Conservation (phyloP, 1,140 invertebrate genomes). For the Zaprionus ghesquierei region DNA sequence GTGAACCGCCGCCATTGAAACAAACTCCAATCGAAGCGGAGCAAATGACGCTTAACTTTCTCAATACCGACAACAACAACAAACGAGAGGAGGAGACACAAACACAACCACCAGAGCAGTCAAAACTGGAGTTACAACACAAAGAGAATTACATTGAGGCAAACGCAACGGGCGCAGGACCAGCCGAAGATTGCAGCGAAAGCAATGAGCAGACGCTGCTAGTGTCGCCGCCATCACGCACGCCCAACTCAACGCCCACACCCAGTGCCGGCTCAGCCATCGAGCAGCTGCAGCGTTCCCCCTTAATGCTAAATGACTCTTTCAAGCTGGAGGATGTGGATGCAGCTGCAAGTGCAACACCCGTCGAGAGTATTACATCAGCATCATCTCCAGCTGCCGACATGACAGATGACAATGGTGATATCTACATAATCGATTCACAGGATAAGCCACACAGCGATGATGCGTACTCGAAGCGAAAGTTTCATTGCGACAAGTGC, state of each 20-base stretch:
- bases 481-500: constrained; percentile 85
- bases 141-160: constrained; percentile 26
- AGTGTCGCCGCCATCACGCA: constrained; percentile 28
- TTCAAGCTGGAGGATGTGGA: constrained; percentile 59
- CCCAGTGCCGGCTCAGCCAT: constrained; percentile 30
- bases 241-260: background rate
- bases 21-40: constrained; percentile 1
- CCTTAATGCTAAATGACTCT: constrained; percentile 41
- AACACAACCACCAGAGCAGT: background rate
- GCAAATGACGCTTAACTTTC: constrained; percentile 50
- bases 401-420: constrained; percentile 23
- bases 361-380: background rate
- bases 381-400: constrained; percentile 35
- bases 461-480: constrained; percentile 27
- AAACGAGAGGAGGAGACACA: background rate
- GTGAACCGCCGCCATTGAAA: constrained; percentile 47
- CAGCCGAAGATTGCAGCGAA: background rate
- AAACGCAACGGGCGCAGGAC: background rate
- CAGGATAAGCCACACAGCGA: constrained; percentile 21
- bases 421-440: constrained; percentile 33
- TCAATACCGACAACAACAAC: constrained; percentile 7
- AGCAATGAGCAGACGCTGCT: constrained; percentile 28
- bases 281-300: constrained; percentile 56
- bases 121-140: constrained; percentile 28
- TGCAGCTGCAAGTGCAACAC: background rate